phyloP scores from a whole-genome alignment of 2,797 vertebrate genomes.

The Cynodonichthys magdalenae region DNA sequence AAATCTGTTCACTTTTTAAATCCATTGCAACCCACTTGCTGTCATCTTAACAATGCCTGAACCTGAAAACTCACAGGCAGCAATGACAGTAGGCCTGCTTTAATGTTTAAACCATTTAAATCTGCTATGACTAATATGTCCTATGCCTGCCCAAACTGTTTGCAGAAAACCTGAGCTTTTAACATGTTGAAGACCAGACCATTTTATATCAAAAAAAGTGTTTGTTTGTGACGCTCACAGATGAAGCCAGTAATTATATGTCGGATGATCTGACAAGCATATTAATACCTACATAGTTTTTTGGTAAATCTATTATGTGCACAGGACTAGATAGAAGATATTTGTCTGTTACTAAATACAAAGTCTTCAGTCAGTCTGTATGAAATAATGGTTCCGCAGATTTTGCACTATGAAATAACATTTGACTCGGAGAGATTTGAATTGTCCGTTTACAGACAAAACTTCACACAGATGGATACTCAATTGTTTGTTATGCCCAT shows the following conservation, averaged over 20 bases:
- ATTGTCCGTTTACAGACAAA: background rate
- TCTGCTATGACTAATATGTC: slow-evolving; percentile 16
- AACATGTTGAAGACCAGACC: slow-evolving; percentile 17
- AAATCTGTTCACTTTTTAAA: slow-evolving; percentile 48
- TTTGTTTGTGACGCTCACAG: slow-evolving; percentile 4
- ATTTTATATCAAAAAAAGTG: slow-evolving; percentile 4
- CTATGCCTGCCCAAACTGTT: slow-evolving; percentile 5
- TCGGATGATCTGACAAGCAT: slow-evolving; percentile 1
- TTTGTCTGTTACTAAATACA: background rate
- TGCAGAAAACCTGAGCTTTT: slow-evolving; percentile 22
- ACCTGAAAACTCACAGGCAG: slow-evolving; percentile 20
- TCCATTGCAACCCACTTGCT: slow-evolving; percentile 44
- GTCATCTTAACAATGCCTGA: slow-evolving; percentile 45
- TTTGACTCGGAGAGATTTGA: background rate
- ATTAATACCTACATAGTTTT: background rate
- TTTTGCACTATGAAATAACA: background rate
- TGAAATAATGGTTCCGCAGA: background rate
- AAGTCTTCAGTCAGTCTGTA: background rate
- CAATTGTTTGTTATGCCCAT: background rate
- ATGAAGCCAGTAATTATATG: background rate
- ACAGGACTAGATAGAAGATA: background rate
- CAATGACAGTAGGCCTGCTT: slow-evolving; percentile 45
- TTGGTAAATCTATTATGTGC: no score
- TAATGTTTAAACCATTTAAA: slow-evolving; percentile 39
- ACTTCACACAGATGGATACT: slow-evolving; percentile 1